Conservation (phyloP, 37 sponge, comb jelly and placozoan species). For the Geodia barretti region DNA sequence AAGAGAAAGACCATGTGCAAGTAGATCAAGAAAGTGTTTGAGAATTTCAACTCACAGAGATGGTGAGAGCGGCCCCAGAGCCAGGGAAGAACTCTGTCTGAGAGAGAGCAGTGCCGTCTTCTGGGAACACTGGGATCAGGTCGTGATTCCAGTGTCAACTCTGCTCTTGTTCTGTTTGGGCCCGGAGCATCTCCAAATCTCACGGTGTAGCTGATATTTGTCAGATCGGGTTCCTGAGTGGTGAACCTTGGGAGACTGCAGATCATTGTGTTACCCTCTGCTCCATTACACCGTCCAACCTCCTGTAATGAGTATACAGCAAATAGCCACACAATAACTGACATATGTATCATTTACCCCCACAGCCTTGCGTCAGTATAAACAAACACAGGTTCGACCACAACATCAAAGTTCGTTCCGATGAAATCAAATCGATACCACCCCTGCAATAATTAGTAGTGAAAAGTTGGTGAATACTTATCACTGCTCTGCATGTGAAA, state of each 20-base stretch:
- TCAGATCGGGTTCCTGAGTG: too few species aligned
- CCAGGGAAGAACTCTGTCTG: not conserved
- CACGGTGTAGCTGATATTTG: conserved; percentile 23
- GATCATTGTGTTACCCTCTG: too few species aligned
- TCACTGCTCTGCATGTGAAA: not conserved
- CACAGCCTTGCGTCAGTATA: conserved; percentile 4
- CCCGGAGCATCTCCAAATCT: conserved; percentile 30
- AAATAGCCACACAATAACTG: not conserved
- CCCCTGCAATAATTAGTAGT: conserved; percentile 59
- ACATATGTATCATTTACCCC: too few species aligned
- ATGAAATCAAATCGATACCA: conserved; percentile 53
- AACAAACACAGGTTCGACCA: conserved; percentile 32
- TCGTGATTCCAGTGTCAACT: not conserved
- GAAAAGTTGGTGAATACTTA: not conserved
- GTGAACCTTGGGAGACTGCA: too few species aligned
- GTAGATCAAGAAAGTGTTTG: too few species aligned
- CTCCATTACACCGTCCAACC: too few species aligned
- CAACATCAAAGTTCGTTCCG: conserved; percentile 49
- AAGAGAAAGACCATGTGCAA: too few species aligned
- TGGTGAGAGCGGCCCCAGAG: not conserved
- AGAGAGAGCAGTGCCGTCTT: not conserved
- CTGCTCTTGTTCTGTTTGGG: not conserved
- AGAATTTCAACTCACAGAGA: not conserved
- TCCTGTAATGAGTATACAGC: too few species aligned
- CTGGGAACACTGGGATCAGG: conserved; percentile 6